phyloP scores from a whole-genome alignment of 2,113 vertebrate genomes.

The Centropus bengalensis region DNA sequence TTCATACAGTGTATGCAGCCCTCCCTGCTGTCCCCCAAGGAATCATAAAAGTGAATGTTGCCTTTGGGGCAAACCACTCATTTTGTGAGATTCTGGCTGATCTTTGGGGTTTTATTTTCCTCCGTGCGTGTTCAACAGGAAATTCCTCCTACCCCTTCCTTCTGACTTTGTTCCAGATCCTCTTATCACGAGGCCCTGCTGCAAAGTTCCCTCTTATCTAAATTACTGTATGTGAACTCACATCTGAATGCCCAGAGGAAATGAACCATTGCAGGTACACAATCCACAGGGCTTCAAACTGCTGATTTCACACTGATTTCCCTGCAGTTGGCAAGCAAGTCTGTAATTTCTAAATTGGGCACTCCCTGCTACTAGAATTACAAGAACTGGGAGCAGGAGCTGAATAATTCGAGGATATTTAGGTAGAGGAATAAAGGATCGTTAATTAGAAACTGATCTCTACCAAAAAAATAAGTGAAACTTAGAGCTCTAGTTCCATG shows the following conservation, averaged over 20 bases:
- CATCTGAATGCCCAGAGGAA: constrained; percentile 29
- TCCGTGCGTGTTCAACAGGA: not conserved
- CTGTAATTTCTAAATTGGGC: not conserved
- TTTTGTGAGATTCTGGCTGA: constrained; percentile 45
- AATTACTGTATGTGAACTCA: constrained; percentile 53
- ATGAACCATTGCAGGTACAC: constrained; percentile 10
- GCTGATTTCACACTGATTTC: constrained; percentile 36
- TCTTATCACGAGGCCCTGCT: constrained; percentile 42
- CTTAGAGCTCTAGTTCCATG: not conserved
- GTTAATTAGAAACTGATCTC: not conserved
- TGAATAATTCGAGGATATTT: not conserved
- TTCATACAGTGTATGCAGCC: not conserved
- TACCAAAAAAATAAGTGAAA: not conserved
- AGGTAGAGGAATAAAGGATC: not conserved
- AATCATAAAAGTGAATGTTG: constrained; percentile 37
- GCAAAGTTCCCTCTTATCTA: constrained; percentile 61
- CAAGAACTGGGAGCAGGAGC: not conserved
- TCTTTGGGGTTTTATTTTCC: not conserved
- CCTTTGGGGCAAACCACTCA: constrained; percentile 7
- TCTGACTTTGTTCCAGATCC: constrained; percentile 11
- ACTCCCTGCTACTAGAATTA: not conserved
- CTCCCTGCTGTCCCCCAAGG: not conserved
- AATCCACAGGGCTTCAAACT: not conserved
- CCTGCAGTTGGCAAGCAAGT: constrained; percentile 1
- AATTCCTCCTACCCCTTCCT: constrained; percentile 46